phyloP scores from a whole-genome alignment of 2,797 vertebrate genomes.

The Lagorchestes hirsutus region DNA sequence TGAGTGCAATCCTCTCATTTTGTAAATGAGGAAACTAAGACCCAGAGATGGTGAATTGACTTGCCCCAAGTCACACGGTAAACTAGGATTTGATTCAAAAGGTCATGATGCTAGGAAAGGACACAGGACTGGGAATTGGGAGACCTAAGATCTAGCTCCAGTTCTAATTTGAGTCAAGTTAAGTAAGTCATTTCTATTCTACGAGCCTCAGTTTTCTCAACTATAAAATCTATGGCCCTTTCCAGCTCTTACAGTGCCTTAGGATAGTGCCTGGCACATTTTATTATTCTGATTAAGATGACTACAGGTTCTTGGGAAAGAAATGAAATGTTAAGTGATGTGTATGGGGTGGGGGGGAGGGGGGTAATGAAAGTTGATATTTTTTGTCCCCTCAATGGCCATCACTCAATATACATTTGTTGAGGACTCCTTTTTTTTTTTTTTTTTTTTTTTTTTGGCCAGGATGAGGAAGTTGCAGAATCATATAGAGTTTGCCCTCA shows the following conservation, averaged over 20 bases:
- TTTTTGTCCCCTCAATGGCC: neutral
- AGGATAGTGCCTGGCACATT: neutral
- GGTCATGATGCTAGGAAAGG: neutral
- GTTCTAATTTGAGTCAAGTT: neutral
- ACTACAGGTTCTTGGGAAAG: neutral
- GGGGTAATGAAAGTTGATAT: neutral
- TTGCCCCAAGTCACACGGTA: neutral
- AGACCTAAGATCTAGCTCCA: neutral
- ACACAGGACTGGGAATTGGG: neutral
- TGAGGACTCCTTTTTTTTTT: neutral
- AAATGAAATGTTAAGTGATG: neutral
- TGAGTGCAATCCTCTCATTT: neutral
- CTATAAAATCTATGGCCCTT: neutral
- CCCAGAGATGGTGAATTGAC: neutral
- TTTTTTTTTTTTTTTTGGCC: neutral
- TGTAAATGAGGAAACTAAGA: neutral
- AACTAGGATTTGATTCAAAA: neutral
- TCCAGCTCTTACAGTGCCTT: neutral
- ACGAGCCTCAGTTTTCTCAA: neutral
- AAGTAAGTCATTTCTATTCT: neutral
- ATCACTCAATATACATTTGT: neutral
- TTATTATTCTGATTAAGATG: neutral
- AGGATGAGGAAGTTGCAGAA: neutral
- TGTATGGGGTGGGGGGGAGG: neutral
- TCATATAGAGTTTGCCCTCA: neutral